Evolutionary conservation across 2,113 vertebrate species (phyloP).

Genomic region (Salvelinus sp.): DNA sequence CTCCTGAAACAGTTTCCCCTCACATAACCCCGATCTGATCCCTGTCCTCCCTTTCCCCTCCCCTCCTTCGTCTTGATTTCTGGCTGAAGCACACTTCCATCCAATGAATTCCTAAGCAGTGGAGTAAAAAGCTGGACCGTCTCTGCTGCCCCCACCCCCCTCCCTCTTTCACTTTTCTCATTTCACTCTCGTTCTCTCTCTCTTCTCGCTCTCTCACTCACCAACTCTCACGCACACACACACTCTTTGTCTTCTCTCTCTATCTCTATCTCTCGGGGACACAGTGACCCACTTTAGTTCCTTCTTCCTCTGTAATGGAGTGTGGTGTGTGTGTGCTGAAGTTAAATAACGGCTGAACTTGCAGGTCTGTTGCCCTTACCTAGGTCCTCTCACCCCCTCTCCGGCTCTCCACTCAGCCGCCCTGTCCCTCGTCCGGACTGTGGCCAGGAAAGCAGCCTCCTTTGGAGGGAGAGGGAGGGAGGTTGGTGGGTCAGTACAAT

Average conservation of each 20-base stretch:
- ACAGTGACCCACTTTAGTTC: slow-evolving; percentile 72
- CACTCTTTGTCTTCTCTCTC: slow-evolving; percentile 8
- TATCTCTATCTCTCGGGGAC: slow-evolving; percentile 55
- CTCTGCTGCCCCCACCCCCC: slow-evolving; percentile 2
- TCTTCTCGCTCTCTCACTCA: background rate
- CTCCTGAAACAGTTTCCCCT: too few relatives aligned
- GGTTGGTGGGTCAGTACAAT: slow-evolving; percentile 53
- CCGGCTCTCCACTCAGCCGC: background rate
- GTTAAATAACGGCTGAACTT: background rate
- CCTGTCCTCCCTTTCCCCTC: background rate
- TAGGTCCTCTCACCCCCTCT: background rate
- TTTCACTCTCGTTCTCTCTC: background rate
- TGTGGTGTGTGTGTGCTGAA: background rate
- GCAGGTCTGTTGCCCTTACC: too few relatives aligned
- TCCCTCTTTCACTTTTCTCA: background rate
- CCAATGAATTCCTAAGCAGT: slow-evolving; percentile 32
- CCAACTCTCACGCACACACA: slow-evolving; percentile 7
- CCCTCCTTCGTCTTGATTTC: slow-evolving; percentile 9
- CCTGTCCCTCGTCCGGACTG: background rate
- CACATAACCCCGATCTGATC: background rate
- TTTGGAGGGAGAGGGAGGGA: background rate
- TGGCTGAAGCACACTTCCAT: slow-evolving; percentile 24
- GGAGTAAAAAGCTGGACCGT: slow-evolving; percentile 20
- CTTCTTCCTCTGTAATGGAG: slow-evolving; percentile 42
- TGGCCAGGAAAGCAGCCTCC: background rate